Conservation (phyloP, 2,888 invertebrate genomes). For the Thymelicus acteon region DNA sequence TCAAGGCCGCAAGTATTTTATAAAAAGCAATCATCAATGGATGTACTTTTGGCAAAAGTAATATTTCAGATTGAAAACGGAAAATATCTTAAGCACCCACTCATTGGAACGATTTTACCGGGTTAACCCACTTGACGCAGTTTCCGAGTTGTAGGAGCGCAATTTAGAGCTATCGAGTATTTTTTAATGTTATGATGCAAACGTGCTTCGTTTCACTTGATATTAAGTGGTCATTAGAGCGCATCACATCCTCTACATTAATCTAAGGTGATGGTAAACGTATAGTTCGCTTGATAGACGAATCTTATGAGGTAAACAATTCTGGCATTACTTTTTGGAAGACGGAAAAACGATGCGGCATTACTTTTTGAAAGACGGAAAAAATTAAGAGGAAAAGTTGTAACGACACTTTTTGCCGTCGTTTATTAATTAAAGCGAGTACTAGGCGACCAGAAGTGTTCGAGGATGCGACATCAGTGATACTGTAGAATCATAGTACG, state of each 20-base stretch:
- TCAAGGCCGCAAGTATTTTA: background rate
- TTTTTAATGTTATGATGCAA: slow-evolving; percentile 6
- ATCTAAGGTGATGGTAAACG: too few species aligned
- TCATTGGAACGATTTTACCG: slow-evolving; percentile 19
- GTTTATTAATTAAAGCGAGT: too few species aligned
- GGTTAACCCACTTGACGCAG: slow-evolving; percentile 19
- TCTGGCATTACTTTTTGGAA: too few species aligned
- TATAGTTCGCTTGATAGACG: too few species aligned
- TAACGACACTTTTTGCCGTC: too few species aligned
- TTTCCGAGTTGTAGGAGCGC: slow-evolving; percentile 15
- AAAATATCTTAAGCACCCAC: slow-evolving; percentile 19
- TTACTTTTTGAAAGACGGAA: too few species aligned
- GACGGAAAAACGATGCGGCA: too few species aligned
- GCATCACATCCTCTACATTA: background rate
- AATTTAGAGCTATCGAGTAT: slow-evolving; percentile 2
- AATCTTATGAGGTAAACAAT: too few species aligned
- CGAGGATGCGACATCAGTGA: too few species aligned
- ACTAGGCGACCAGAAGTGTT: too few species aligned
- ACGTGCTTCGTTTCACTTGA: background rate
- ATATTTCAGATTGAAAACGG: slow-evolving; percentile 18
- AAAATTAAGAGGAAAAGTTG: too few species aligned
- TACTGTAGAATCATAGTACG: too few species aligned
- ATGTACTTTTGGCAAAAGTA: slow-evolving; percentile 3
- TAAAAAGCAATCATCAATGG: slow-evolving; percentile 5
- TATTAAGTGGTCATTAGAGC: background rate